Base-by-base conservation (phyloP, 2,797 vertebrate species). In the Pangasius sanitwongsei region DNA sequence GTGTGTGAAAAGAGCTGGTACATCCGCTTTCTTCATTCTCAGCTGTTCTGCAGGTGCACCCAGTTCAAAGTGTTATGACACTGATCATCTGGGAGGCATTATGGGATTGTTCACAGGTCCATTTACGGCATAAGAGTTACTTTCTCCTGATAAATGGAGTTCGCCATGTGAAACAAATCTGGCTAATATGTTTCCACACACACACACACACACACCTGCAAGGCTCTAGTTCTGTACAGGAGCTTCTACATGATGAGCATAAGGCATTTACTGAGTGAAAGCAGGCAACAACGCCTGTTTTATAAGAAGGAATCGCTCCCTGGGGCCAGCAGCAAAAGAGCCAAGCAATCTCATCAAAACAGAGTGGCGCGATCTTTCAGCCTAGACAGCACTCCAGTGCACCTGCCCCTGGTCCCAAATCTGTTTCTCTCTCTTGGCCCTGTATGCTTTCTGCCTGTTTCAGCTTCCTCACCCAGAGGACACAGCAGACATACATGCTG, bases 21-120 rank as follows among this genome's bases (percentile, higher is more conserved):
- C 86, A 63, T 87, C 72, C 67, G 72, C 55, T 61, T 80, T 41
- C 57, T 82, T 83, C 78, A 61, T 57, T 41, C 57, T 37, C 87
- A 63, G 81, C 50, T 86, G 61, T 80, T 83, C 82, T 23, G 25
- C 61, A 77, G 89, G 63, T 31, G 65, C 59, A 25, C 53, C 63
- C 57, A 77, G 86, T 85, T 67, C 74, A 15, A 48, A 89, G 74
- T 13, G 28, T 83, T 82, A 85, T 34, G 53, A 59, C 65, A 44
- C 53, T 50, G 86, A 65, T 91, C 91, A 91, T 90, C 85, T 91
- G 87, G 82, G 89, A 74, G 72, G 67, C 86, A 91, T 93, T 91
- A 90, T 69, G 18, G 84, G 80, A 91, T 90, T 86, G 86, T 85
- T 85, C 63, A 57, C 44, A 83, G 86, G 53, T 75, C 41, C 86